Conservation (phyloP, 2,113 vertebrate genomes). For the Actinemys pallida region DNA sequence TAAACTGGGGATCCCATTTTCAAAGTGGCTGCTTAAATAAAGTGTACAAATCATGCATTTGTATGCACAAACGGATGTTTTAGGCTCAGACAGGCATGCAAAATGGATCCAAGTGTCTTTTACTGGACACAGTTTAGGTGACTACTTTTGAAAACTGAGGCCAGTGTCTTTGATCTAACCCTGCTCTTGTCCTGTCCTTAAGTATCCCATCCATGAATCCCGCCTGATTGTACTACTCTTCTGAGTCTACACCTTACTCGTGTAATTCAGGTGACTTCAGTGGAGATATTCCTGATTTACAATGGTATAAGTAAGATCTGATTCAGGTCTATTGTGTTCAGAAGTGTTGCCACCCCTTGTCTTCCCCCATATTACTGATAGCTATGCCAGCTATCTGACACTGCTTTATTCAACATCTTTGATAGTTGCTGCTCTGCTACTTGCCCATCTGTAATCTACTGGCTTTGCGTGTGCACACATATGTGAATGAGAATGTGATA, state of each 20-base stretch:
- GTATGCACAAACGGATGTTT: background rate
- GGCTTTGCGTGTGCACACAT: background rate
- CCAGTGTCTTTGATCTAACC: background rate
- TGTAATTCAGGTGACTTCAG: background rate
- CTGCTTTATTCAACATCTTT: background rate
- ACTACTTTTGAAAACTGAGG: background rate
- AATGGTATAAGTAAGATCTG: background rate
- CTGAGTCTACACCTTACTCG: background rate
- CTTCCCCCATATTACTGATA: background rate
- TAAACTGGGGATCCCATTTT: background rate
- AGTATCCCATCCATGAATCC: background rate
- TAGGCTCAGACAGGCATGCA: background rate
- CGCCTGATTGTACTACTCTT: background rate
- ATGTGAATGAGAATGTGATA: background rate
- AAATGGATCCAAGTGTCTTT: background rate
- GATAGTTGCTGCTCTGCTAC: background rate
- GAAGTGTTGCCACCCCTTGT: background rate
- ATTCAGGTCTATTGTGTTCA: background rate
- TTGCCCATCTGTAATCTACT: background rate
- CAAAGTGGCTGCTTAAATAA: background rate
- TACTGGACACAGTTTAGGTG: background rate
- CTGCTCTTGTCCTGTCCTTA: background rate
- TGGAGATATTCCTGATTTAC: background rate
- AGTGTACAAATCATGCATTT: background rate
- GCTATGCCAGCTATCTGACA: background rate